phyloP scores from a whole-genome alignment of 2,888 invertebrate species.

The Pseudoips prasinana region DNA sequence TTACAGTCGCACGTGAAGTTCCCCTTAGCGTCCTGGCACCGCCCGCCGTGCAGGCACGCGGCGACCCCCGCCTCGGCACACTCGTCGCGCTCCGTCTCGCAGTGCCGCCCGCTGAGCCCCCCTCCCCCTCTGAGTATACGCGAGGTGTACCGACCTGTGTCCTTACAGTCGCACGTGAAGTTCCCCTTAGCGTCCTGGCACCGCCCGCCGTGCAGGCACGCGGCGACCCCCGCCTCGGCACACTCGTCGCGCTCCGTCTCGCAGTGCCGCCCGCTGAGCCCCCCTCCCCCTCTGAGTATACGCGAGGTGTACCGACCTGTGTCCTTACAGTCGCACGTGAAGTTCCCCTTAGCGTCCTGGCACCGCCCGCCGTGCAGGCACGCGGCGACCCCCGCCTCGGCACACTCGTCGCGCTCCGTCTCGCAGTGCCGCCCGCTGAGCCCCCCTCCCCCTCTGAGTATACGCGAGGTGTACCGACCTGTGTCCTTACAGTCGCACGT shows the following conservation, averaged over 20 bases:
- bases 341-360: background rate
- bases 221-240: constrained; percentile 67
- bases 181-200: background rate
- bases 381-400: constrained; percentile 75
- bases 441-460: no score
- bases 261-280: constrained; percentile 87
- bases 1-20: constrained; percentile 82
- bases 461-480: no score
- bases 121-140: no score
- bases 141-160: constrained; percentile 84
- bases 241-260: constrained; percentile 91
- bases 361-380: background rate
- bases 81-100: constrained; percentile 89
- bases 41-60: constrained; percentile 43
- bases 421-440: constrained; percentile 88
- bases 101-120: constrained; percentile 87
- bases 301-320: no score
- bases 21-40: background rate
- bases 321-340: constrained; percentile 85
- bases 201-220: constrained; percentile 9
- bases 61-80: constrained; percentile 80
- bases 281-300: no score
- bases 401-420: constrained; percentile 89
- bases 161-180: constrained; percentile 84
- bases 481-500: constrained; percentile 86